Conservation (phyloP, 2,888 invertebrate species). For the Norana najaformis region DNA sequence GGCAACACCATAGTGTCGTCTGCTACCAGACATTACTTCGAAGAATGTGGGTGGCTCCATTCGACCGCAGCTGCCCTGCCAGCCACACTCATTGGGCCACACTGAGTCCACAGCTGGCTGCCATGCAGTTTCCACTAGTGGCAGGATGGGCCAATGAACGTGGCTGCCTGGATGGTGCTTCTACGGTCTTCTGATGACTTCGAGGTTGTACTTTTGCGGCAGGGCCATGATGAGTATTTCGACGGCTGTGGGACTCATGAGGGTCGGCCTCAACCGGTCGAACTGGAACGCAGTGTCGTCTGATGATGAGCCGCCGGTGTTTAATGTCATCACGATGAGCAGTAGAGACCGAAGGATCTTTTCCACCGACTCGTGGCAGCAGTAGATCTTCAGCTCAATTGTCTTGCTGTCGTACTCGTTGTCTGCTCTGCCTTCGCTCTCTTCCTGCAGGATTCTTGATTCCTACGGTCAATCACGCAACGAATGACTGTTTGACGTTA, state of each 20-base stretch:
- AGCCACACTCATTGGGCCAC: background rate
- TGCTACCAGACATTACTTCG: background rate
- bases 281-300: background rate
- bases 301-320: background rate
- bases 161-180: background rate
- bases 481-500: too few relatives aligned
- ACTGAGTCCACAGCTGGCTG: background rate
- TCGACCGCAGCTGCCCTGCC: too few relatives aligned
- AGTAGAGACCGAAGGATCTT: background rate
- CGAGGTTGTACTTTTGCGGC: slow-evolving; percentile 22
- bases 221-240: slow-evolving; percentile 18
- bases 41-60: too few relatives aligned
- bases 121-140: too few relatives aligned
- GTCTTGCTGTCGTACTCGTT: background rate
- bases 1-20: too few relatives aligned
- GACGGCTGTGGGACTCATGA: background rate
- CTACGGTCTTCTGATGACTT: background rate
- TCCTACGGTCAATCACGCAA: background rate
- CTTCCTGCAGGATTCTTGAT: background rate
- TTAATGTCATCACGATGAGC: background rate
- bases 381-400: slow-evolving; percentile 17
- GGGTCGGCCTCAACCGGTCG: slow-evolving; percentile 8
- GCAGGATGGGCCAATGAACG: background rate
- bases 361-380: background rate
- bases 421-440: background rate